phyloP scores from a whole-genome alignment of 2,888 invertebrate species.

The Zele albiditarsus region DNA sequence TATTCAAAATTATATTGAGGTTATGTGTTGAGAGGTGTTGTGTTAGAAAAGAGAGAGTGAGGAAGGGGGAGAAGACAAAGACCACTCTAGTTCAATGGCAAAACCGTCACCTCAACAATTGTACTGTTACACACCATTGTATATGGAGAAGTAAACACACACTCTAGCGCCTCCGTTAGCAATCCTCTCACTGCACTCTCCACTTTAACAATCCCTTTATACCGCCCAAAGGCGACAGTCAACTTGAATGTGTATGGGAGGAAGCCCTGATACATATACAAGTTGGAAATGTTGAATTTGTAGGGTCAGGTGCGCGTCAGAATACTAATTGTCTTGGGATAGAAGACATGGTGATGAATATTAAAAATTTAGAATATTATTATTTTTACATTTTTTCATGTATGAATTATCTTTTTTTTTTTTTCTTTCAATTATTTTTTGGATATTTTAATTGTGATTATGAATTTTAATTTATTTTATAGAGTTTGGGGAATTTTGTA shows the following conservation, averaged over 20 bases:
- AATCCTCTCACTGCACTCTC: slow-evolving; percentile 11
- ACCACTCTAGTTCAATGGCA: neutral
- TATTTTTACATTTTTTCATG: neutral
- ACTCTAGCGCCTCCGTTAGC: neutral
- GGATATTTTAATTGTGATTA: no score
- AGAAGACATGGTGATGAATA: slow-evolving; percentile 48
- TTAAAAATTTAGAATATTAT: neutral
- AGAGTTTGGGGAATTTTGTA: no score
- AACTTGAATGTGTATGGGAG: neutral
- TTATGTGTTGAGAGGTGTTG: slow-evolving; percentile 9
- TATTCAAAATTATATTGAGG: slow-evolving; percentile 40
- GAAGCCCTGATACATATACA: no score
- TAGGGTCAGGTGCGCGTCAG: slow-evolving; percentile 49
- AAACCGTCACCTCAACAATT: neutral
- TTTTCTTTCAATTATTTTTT: no score
- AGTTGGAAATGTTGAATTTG: no score
- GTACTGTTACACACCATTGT: neutral
- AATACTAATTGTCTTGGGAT: slow-evolving; percentile 66
- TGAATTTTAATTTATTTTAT: no score
- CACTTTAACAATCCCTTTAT: slow-evolving; percentile 2
- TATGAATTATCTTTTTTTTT: neutral
- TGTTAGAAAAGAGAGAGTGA: no score
- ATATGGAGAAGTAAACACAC: neutral
- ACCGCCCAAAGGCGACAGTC: neutral
- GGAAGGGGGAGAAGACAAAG: slow-evolving; percentile 10